These are phyloP conservation scores for Melikaiella ostensackeni DNA, from an alignment of 2,888 invertebrate genomes.

Conservation along the genomic window DNA sequence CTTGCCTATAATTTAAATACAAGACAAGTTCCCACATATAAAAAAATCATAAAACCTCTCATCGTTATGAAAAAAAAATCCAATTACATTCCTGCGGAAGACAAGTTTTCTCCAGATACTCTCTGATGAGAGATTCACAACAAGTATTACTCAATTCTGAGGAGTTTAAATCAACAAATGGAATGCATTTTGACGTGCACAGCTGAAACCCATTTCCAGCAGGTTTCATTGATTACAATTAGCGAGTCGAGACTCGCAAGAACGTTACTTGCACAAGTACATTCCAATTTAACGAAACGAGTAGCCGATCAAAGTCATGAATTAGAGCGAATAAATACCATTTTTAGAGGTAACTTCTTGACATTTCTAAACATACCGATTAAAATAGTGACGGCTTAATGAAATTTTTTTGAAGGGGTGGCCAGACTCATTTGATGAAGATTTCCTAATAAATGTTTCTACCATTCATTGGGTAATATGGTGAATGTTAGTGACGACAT, in stretches of 20 bases:
- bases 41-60: not conserved
- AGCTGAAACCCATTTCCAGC: constrained; percentile 11
- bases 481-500: constrained; percentile 46
- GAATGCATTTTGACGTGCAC: not conserved
- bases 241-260: constrained; percentile 4
- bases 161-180: constrained; percentile 20
- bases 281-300: constrained; percentile 21
- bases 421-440: not conserved
- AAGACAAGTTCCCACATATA: not conserved
- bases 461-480: constrained; percentile 32
- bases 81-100: not conserved
- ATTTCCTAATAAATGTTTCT: constrained; percentile 11
- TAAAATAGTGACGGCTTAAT: not conserved
- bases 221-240: constrained; percentile 27
- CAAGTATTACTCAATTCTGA: constrained; percentile 8
- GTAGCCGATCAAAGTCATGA: constrained; percentile 11
- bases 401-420: not conserved
- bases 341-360: not conserved
- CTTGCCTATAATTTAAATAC: not conserved
- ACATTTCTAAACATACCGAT: constrained; percentile 18
- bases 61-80: not conserved
- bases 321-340: constrained; percentile 19
- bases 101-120: not conserved
- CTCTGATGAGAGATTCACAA: not conserved
- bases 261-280: constrained; percentile 19